Evolutionary conservation across 2,797 vertebrate genomes (phyloP).

Genomic region (Microchirus variegatus): DNA sequence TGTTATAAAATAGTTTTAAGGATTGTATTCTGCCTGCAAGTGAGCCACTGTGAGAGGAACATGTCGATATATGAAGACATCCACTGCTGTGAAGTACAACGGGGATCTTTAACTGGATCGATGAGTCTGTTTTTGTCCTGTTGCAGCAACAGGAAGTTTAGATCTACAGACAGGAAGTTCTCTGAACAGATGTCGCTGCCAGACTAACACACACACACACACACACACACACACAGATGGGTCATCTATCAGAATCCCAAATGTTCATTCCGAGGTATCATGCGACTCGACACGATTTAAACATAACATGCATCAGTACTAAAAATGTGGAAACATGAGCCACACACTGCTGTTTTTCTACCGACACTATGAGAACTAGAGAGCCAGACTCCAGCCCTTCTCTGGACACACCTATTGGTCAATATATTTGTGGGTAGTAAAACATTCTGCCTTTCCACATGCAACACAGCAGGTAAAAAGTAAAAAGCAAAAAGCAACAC

Average conservation of each 20-base stretch:
- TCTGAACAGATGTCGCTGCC: slow-evolving; percentile 42
- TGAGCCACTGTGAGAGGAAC: background rate
- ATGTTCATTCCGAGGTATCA: slow-evolving; percentile 67
- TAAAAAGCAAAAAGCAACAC: slow-evolving; percentile 59
- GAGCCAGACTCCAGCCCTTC: slow-evolving; percentile 30
- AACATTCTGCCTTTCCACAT: slow-evolving; percentile 69
- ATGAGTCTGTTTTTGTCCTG: slow-evolving; percentile 7
- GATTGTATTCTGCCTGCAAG: background rate
- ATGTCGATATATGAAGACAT: background rate
- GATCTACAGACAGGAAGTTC: slow-evolving; percentile 37
- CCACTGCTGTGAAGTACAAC: background rate
- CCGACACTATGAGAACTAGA: slow-evolving; percentile 44
- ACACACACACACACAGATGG: too few species aligned
- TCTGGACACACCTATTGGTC: slow-evolving; percentile 19
- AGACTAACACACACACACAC: slow-evolving; percentile 35
- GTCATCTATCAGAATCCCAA: slow-evolving; percentile 38
- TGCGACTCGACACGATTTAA: slow-evolving; percentile 69
- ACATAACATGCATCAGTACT: slow-evolving; percentile 70
- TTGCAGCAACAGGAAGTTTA: slow-evolving; percentile 8
- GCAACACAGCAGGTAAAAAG: slow-evolving; percentile 55
- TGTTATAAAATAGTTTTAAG: background rate
- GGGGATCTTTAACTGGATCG: background rate
- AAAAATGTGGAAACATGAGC: slow-evolving; percentile 38
- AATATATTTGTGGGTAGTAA: slow-evolving; percentile 51
- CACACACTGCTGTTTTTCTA: slow-evolving; percentile 37